Percentiles rank a stretch among this genome's conserved stretches.
Evolutionary conservation across 2,113 vertebrate species (phyloP).

Genomic region (Antechinus stuartii): DNA sequence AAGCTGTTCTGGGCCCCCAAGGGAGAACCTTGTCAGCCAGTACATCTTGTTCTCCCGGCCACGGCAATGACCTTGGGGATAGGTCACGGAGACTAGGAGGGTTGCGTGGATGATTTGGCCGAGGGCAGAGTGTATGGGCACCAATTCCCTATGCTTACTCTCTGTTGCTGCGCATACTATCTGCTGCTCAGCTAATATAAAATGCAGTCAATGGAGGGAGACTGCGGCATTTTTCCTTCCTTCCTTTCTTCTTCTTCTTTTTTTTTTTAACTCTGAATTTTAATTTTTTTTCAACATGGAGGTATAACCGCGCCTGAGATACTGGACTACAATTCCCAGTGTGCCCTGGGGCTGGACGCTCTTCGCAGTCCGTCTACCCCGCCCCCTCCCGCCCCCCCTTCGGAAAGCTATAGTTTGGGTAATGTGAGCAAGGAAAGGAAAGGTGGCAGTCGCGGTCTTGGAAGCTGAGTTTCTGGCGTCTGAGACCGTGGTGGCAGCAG

Average conservation of each 20-base stretch:
- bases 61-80: background rate
- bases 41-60: background rate
- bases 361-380: background rate
- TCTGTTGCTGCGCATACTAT: background rate
- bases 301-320: background rate
- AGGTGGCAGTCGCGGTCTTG: background rate
- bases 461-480: background rate
- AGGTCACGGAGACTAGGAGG: background rate
- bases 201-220: conserved; percentile 3
- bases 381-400: background rate
- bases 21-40: background rate
- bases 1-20: background rate
- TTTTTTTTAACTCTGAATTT: background rate
- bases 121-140: background rate
- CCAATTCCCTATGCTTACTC: background rate
- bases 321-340: conserved; percentile 34
- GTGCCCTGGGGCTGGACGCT: background rate
- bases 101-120: background rate
- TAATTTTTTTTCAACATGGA: background rate
- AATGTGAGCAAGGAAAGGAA: background rate
- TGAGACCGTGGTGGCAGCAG: background rate
- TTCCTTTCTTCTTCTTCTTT: background rate
- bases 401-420: background rate
- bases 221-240: conserved; percentile 1
- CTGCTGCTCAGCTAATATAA: background rate